Base-by-base conservation (phyloP, 2,888 invertebrate genomes). In the Eupithecia subumbrata region DNA sequence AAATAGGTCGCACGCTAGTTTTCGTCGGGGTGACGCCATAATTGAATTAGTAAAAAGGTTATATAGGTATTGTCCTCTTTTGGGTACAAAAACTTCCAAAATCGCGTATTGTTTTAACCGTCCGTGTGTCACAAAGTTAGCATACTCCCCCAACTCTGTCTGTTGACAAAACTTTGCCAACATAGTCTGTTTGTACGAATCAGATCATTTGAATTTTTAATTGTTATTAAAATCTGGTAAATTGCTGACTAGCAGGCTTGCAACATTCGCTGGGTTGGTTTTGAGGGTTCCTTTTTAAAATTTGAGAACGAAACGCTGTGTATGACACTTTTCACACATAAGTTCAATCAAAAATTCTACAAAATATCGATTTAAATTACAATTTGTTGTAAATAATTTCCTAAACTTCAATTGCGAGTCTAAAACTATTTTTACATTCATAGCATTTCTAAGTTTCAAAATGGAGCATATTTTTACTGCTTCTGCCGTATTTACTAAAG, bases 161-260 rank as follows among this genome's bases (percentile, higher is more conserved):
- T 81, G 84, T 81, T 82, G 80, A 84, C 82, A 81, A 81, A 83
- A 81, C 78, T 79, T 67, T 11, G 25, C 78, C 78, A 71, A 69
- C 74, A 43, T 8, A 71, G 48, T 75, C 64, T 74, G 79, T 78
- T 74, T 76, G 78, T 75, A 63, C 73, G 72, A 75, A 74, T 79
- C 76, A 72, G 75, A 78, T 76, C 72, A 76, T 78, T 80, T 71
- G 72, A 74, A 79, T 77, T 80, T 80, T 77, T 74, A 74, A 80
- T 80, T 78, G 76, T 78, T 78, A 78, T 78, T 78, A 75, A 78
- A 78, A 77, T 70, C 69, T 34, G 72, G 14, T 8, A 67, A 37
- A 67, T 67, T 18, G 71, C 56, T 73, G 66, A 67, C 66, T 37
- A n/a, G 22, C 30, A 37, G n/a, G 63, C 72, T 74, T 66, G 73